A percentile compares a stretch with the other conserved stretches of the same genome.
These are phyloP conservation scores for Solen grandis DNA, from an alignment of 1,140 invertebrate species.

Conservation along the genomic window DNA sequence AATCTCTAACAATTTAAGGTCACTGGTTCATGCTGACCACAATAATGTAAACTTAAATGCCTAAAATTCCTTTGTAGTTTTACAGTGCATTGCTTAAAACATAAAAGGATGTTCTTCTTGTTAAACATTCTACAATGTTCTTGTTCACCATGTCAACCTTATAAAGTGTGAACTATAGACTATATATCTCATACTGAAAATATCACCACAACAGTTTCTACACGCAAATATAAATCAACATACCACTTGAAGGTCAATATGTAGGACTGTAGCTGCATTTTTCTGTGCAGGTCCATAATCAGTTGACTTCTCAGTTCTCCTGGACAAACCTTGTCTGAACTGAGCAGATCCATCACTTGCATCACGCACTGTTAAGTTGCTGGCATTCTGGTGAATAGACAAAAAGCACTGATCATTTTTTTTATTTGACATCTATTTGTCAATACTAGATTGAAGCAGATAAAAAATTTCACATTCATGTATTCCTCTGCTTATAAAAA, in stretches of 20 bases:
- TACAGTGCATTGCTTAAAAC: too few relatives aligned
- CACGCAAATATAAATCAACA: constrained; percentile 20
- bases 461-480: too few relatives aligned
- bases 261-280: constrained; percentile 64
- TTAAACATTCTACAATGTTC: too few relatives aligned
- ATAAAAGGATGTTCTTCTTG: too few relatives aligned
- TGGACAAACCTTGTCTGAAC: constrained; percentile 64
- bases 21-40: constrained; percentile 1
- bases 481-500: too few relatives aligned
- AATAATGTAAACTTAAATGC: too few relatives aligned
- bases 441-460: too few relatives aligned
- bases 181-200: neutral
- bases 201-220: neutral
- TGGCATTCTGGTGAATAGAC: constrained; percentile 64
- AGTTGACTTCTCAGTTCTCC: constrained; percentile 61
- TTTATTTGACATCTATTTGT: too few relatives aligned
- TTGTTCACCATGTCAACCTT: too few relatives aligned
- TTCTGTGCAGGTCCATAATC: constrained; percentile 69
- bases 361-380: constrained; percentile 46
- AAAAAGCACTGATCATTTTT: too few relatives aligned
- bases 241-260: constrained; percentile 68
- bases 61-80: too few relatives aligned
- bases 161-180: neutral
- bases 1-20: neutral
- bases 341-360: constrained; percentile 52